Base-by-base conservation (phyloP, 2,113 vertebrate species). In the Pelodiscus sinensis region DNA sequence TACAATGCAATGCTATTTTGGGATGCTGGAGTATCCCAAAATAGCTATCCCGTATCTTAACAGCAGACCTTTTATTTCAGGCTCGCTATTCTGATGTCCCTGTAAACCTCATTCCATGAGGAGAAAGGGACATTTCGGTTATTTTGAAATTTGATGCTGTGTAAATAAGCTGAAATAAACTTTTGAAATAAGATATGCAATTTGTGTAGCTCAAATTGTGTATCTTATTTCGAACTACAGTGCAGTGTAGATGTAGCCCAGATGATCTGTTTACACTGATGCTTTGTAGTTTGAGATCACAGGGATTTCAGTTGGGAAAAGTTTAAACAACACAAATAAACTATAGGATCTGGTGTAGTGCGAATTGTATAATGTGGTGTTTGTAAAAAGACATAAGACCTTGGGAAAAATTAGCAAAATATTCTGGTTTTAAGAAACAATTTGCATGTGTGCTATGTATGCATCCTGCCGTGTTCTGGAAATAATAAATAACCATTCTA, bases 401-500 rank as follows among this genome's bases (percentile, higher is more conserved):
- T 27, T 78, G 87, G 82, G 81, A 92, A 62, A 29, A 31, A 77
- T 79, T 73, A 91, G 82, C 86, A 85, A 71, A 85, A 90, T 60
- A 24, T 82, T 90, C 27, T 75, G 15, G 35, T 77, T 77, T 84
- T 73, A 82, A 96, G 54, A 82, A 86, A 0, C 4, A 58, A 65
- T 29, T 89, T 85, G 77, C 89, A 90, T 81, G 56, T 89, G 52
- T 75, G 65, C 65, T 2, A 1, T 88, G 50, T 87, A 50, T 86
- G 82, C 38, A 1, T 7, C 52, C 87, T 82, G 35, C 22, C 15
- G 35, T 87, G 82, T 55, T 88, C 78, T 93, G 52, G 89, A 92
- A 95, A 93, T 86, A 89, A 88, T 65, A 94, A 93, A 86, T 92
- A 50, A 9, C 56, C 29, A 27, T 87, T 91, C 91, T 80, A 90